Percentiles rank a stretch among this genome's conserved stretches.
Evolutionary conservation across 2,113 vertebrate species (phyloP).

Genomic region (Aythya baeri): DNA sequence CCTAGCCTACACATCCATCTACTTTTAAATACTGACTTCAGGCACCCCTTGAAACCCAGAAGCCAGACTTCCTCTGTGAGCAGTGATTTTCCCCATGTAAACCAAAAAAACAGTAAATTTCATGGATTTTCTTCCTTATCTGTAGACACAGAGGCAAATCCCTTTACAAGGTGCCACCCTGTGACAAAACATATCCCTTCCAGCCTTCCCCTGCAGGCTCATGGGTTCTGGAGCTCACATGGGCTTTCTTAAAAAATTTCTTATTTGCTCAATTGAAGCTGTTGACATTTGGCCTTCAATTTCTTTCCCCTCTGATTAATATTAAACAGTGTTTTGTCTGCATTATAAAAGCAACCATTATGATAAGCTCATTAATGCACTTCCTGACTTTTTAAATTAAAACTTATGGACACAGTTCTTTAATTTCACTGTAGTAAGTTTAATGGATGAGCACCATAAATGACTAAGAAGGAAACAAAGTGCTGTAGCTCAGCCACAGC

Average conservation of each 20-base stretch:
- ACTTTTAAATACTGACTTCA: not conserved
- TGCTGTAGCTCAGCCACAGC: not conserved
- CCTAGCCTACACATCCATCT: not conserved
- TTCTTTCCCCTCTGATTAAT: not conserved
- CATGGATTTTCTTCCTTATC: not conserved
- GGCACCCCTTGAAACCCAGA: not conserved
- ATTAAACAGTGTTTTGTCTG: not conserved
- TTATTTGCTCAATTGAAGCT: not conserved
- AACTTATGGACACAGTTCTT: conserved; percentile 9
- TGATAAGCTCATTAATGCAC: not conserved
- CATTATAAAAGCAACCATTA: conserved; percentile 7
- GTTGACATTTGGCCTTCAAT: not conserved
- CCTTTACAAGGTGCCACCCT: not conserved
- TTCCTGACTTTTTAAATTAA: conserved; percentile 15
- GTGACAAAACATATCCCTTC: not conserved
- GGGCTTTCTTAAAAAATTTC: not conserved
- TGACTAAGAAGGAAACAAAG: not conserved
- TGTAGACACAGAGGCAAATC: not conserved
- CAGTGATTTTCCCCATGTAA: not conserved
- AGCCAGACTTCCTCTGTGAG: not conserved
- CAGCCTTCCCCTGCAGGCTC: not conserved
- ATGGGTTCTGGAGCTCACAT: not conserved
- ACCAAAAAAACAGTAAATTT: not conserved
- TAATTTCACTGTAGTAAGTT: not conserved
- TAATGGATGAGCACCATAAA: not conserved